Evolutionary conservation across 2,888 invertebrate genomes (phyloP).

Genomic region (Nasonovia ribisnigri): DNA sequence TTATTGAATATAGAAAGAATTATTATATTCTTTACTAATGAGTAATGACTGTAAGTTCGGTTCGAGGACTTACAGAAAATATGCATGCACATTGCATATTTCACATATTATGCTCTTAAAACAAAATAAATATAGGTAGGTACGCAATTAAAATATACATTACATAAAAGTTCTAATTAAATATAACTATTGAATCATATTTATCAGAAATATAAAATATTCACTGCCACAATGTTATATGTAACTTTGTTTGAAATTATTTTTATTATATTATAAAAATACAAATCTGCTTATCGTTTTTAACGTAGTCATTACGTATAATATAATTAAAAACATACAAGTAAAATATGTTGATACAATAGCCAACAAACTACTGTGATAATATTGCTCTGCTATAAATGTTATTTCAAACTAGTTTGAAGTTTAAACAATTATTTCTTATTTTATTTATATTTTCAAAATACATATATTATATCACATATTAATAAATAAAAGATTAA

Average conservation of each 20-base stretch:
- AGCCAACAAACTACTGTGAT: not conserved
- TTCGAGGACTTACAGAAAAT: not conserved
- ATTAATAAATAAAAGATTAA: not conserved
- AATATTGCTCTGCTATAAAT: not conserved
- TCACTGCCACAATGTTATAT: not conserved
- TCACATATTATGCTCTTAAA: not conserved
- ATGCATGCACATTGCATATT: not conserved
- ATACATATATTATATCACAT: no score
- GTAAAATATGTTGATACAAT: not conserved
- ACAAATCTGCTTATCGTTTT: not conserved
- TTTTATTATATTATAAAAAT: not conserved
- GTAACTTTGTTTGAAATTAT: not conserved
- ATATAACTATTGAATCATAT: not conserved
- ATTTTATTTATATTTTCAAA: not conserved
- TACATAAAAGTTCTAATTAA: not conserved
- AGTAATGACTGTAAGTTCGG: not conserved
- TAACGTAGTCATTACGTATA: not conserved
- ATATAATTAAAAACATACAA: not conserved
- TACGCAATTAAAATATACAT: not conserved
- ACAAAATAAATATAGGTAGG: not conserved
- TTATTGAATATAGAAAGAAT: not conserved
- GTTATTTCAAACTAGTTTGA: not conserved
- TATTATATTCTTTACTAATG: not conserved
- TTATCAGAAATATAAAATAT: not conserved
- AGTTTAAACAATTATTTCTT: not conserved